Evolutionary conservation across 1,140 invertebrate genomes (phyloP), one percentile per base, ranked within the genome.

Genomic region (Trissolcus basalis): DNA sequence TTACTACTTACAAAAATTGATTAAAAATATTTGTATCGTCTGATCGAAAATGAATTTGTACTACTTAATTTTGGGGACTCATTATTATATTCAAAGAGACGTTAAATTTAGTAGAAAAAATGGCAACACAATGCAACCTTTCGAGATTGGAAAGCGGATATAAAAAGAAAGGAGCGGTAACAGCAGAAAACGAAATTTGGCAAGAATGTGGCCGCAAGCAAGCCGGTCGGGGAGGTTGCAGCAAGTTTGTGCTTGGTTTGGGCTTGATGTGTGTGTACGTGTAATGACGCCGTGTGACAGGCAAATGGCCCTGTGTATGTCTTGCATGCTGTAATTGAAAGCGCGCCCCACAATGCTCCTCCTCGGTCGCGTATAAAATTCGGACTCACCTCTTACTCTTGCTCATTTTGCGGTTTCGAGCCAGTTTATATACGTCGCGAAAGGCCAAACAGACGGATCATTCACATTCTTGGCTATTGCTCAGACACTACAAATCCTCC

Each of bases 241-340:
- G 8, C 2, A 14, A 1, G n/a, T 6, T 9, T 39, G 16, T 45
- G 45, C 15, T n/a, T 10, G 27, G 12, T 33, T n/a, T 10, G 27
- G 12, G 39, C 14, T 50, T 33, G 47, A 44, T 65, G 45, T 60
- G 67, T 50, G 48, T 55, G 67, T 56, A 69, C 45, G 48, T 55
- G 67, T 56, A 69, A 69, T 69, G 69, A 59, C 51, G 33, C 35
- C 16, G 53, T 54, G 39, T 69, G 60, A 75, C 54, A 63, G 51
- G 63, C 0, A 67, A 68, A 74, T 68, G 72, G 35, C 32, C 50
- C 14, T 63, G 74, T 67, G 45, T 70, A 60, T 56, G 74, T 63
- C 50, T 19, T 70, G 72, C 60, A 55, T 43, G 49, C 58, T 71
- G 68, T 77, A 77, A 77, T 72, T 77, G 74, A 68, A 77, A 77